A percentile compares a stretch with the other conserved stretches of the same genome.
Evolutionary conservation across 2,113 vertebrate genomes (phyloP).

Genomic region (Sylvia atricapilla): DNA sequence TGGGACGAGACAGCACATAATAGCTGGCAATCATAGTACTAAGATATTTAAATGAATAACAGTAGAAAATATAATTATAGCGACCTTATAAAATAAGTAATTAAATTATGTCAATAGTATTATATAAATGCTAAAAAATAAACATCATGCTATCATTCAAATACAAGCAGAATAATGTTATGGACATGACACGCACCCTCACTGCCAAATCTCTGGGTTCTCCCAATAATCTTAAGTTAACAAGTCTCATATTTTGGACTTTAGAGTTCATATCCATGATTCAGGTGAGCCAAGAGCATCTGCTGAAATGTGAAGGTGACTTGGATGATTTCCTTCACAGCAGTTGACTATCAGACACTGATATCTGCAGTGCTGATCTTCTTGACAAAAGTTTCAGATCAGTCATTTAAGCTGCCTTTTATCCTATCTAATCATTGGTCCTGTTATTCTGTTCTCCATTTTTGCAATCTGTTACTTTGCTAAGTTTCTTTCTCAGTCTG

Average conservation of each 20-base stretch:
- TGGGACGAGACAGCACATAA: not conserved
- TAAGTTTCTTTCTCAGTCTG: not conserved
- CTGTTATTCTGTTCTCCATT: not conserved
- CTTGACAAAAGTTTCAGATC: not conserved
- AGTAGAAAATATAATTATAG: not conserved
- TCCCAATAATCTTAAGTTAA: not conserved
- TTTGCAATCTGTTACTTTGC: not conserved
- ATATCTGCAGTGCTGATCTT: not conserved
- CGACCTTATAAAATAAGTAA: not conserved
- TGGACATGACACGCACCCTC: rapidly evolving
- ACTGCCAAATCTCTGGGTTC: not conserved
- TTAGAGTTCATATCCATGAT: not conserved
- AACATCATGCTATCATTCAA: not conserved
- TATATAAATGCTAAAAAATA: not conserved
- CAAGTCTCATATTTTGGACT: not conserved
- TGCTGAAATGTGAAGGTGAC: not conserved
- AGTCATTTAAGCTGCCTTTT: not conserved
- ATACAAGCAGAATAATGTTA: not conserved
- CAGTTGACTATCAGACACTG: not conserved
- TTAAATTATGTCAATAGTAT: not conserved
- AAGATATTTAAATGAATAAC: not conserved
- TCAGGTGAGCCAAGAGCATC: not conserved
- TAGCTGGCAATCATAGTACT: not conserved
- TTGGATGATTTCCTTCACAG: not conserved
- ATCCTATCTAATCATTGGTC: not conserved